Evolutionary conservation across 2,888 invertebrate species (phyloP), one percentile per base, ranked within the genome.

Genomic region (Lasioglossum lativentre): DNA sequence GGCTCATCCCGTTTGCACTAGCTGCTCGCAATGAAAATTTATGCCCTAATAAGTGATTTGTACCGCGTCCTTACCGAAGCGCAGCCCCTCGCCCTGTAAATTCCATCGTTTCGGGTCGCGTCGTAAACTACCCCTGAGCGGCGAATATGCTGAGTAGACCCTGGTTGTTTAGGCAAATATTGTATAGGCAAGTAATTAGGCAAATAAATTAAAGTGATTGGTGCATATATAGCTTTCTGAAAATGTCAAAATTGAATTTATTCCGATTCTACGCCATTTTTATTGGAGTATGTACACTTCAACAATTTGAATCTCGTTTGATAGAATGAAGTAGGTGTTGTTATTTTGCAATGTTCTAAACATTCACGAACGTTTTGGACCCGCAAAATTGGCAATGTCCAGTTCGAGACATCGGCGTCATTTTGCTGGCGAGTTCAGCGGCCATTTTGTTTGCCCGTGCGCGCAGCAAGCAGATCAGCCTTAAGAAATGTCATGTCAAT

Each of bases 21-120:
- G 89, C 86, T 89, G 90, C 88, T 88, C 87, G 89, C 92, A 90
- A 94, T 93, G 91, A 92, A 90, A 93, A 94, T 94, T 93, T 93
- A 94, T 94, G 91, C 88, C 87, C 92, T 91, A 91, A 92, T 91
- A 91, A 90, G 88, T 90, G 91, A 92, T 91, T 92, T 87, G 91
- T 91, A 89, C 89, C 86, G 77, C 66, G 79, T 59, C 75, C 66
- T 78, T 76, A 47, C 66, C 75, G 27, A 27, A 8, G 45, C 70
- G 23, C 45, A 16, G 14, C 59, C 30, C 30, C 59, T 14, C 30
- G 59, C 2, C n/a, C 63, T 10, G 4, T 38, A 47, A 84, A 74
- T 73, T 75, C 38, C 59, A 30, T 14, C 16, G n/a, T 63, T 66
- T 52, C 38, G 12, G 34, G 56, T n/a, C 34, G 59, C 14, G 16